These are phyloP conservation scores for Hippopotamus amphibius DNA, from an alignment of 2,113 vertebrate species.

Conservation along the genomic window DNA sequence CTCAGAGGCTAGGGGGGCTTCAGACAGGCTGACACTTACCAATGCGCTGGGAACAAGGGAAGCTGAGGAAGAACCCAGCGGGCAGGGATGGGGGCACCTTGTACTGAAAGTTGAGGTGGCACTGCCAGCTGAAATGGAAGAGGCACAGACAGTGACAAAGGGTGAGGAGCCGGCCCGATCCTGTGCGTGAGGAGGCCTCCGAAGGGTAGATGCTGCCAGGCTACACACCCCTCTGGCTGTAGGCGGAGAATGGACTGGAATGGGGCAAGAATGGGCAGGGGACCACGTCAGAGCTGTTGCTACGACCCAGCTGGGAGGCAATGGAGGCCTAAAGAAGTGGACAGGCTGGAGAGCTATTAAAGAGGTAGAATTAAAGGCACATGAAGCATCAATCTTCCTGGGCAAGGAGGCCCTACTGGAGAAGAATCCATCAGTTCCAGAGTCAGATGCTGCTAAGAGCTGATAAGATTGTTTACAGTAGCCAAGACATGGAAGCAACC, in stretches of 20 bases:
- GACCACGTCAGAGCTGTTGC: not conserved
- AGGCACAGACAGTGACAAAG: not conserved
- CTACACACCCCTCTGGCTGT: no score
- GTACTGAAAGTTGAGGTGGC: not conserved
- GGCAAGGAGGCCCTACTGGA: not conserved
- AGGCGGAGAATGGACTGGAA: not conserved
- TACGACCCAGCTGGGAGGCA: not conserved
- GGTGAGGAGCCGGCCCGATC: not conserved
- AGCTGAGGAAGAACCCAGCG: not conserved
- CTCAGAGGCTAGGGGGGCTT: no score
- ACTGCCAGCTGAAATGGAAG: not conserved
- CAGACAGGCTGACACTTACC: not conserved
- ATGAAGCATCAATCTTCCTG: no score
- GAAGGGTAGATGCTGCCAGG: not conserved
- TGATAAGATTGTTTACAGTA: not conserved
- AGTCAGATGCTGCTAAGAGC: not conserved
- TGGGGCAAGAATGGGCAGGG: not conserved
- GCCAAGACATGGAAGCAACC: not conserved
- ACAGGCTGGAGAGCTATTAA: not conserved
- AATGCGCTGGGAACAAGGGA: not conserved
- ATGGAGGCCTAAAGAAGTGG: not conserved
- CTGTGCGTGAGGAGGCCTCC: not conserved
- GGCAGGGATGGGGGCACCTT: not conserved
- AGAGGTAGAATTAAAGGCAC: not conserved
- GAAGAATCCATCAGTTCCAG: rapidly evolving